phyloP scores from a whole-genome alignment of 1,140 invertebrate genomes.

The Gerris buenoi region DNA sequence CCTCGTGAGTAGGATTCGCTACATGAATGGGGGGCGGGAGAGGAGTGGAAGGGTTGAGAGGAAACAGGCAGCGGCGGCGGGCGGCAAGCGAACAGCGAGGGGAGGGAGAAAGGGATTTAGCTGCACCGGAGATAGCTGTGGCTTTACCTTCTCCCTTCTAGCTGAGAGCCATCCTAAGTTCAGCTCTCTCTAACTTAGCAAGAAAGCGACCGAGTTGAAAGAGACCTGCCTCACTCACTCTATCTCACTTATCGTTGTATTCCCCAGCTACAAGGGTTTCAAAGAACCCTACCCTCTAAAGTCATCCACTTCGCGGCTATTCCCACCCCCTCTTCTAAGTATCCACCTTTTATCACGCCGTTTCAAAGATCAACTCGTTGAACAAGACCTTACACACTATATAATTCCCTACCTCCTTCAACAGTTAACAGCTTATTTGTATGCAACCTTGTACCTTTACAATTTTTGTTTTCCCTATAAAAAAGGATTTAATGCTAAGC shows the following conservation, averaged over 20 bases:
- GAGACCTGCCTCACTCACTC: background rate
- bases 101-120: background rate
- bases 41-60: slow-evolving; percentile 1
- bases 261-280: background rate
- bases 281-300: background rate
- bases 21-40: background rate
- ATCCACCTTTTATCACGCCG: no score
- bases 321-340: no score
- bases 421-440: no score
- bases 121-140: background rate
- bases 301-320: slow-evolving; percentile 1
- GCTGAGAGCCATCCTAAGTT: background rate
- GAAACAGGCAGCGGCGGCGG: no score
- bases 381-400: no score
- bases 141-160: slow-evolving; percentile 2
- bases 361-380: no score
- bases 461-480: no score
- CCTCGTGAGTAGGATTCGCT: background rate
- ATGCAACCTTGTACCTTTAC: no score
- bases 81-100: no score
- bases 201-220: background rate
- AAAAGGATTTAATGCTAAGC: no score
- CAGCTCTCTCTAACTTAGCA: background rate
- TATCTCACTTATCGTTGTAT: no score
- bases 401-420: no score